Evolutionary conservation across 1,140 invertebrate genomes (phyloP).

Genomic region (Reticulitermes speratus): DNA sequence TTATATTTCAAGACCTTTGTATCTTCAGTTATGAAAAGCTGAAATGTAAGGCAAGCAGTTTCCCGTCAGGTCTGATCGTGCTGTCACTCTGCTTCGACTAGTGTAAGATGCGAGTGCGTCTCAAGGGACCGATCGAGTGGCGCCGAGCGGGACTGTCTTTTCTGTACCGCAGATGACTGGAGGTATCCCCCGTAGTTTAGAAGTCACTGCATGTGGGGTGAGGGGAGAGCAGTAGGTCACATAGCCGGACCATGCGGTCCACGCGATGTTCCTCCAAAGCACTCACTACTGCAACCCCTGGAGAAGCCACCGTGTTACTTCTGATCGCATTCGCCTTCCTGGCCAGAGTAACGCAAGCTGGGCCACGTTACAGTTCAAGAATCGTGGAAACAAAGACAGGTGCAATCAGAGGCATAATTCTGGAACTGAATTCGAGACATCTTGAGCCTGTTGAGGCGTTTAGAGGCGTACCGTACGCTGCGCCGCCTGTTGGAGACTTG

Average conservation of each 20-base stretch:
- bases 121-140: background rate
- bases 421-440: slow-evolving; percentile 71
- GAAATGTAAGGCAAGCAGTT: no score
- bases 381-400: slow-evolving; percentile 66
- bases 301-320: slow-evolving; percentile 45
- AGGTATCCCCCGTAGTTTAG: background rate
- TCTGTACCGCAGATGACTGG: background rate
- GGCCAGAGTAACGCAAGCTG: slow-evolving; percentile 43
- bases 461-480: slow-evolving; percentile 81
- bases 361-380: slow-evolving; percentile 60
- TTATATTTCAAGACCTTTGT: no score
- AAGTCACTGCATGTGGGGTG: background rate
- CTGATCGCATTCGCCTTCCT: slow-evolving; percentile 37
- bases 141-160: background rate
- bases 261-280: background rate
- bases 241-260: slow-evolving; percentile 2
- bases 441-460: slow-evolving; percentile 80
- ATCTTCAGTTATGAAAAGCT: no score
- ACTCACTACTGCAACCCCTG: background rate
- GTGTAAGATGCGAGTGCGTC: background rate
- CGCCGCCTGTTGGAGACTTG: slow-evolving; percentile 67
- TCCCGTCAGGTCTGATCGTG: no score
- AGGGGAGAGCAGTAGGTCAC: background rate
- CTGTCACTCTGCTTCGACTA: no score
- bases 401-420: slow-evolving; percentile 65